Evolutionary conservation across 1,140 invertebrate species (phyloP).

Genomic region (Drosophila sp.): DNA sequence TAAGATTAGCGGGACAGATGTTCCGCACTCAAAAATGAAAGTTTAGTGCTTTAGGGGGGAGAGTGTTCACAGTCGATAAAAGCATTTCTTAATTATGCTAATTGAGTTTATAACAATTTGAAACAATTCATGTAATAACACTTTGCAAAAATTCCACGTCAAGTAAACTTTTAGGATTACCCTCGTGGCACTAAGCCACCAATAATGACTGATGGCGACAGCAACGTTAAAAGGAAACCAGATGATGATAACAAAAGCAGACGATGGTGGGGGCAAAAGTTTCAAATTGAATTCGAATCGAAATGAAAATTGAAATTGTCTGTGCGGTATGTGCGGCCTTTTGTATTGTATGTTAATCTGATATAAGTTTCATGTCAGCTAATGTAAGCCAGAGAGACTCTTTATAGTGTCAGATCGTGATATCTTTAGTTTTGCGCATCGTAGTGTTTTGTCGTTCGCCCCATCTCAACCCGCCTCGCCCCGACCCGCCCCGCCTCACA

Average conservation of each 20-base stretch:
- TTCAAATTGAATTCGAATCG: constrained; percentile 10
- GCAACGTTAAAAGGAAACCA: not conserved
- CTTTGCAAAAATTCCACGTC: too few relatives aligned
- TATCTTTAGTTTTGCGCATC: constrained; percentile 11
- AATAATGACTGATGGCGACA: constrained; percentile 44
- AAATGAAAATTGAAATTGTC: constrained; percentile 44
- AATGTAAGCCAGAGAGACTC: constrained; percentile 47
- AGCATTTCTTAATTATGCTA: too few relatives aligned
- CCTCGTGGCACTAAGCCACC: constrained; percentile 25
- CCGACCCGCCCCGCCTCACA: not conserved
- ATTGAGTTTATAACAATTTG: too few relatives aligned
- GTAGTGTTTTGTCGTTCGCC: not conserved
- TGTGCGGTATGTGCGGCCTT: constrained; percentile 14
- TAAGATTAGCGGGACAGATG: too few relatives aligned
- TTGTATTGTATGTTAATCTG: constrained; percentile 65
- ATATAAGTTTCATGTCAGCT: constrained; percentile 54
- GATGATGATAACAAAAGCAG: constrained; percentile 2
- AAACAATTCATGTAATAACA: too few relatives aligned
- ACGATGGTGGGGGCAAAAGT: constrained; percentile 4
- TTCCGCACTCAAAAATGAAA: too few relatives aligned
- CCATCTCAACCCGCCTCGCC: not conserved
- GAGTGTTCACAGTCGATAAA: too few relatives aligned
- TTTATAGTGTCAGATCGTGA: constrained; percentile 18
- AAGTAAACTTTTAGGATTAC: not conserved
- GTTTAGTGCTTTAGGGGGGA: too few relatives aligned